Base-by-base conservation (phyloP, 2,797 vertebrate species). In the Bryconaethiops microstoma region DNA sequence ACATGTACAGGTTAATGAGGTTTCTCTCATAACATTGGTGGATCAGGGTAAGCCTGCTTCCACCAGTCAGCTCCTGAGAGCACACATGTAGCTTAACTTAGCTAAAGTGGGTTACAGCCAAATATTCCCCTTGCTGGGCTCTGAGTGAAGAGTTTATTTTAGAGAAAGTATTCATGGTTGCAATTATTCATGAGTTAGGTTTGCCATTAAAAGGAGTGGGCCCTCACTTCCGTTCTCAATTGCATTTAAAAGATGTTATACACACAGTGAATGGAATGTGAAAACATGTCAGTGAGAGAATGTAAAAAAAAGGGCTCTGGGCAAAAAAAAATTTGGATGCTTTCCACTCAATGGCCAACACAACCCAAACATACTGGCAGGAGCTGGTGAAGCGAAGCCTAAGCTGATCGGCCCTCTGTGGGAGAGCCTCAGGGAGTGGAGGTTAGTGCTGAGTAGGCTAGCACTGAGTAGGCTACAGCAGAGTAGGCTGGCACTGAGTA, bases 131-230 rank as follows among this genome's bases (percentile, higher is more conserved):
- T 74, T 21, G 10, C 57, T 64, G 14, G 21, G n/a, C 19, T 83
- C 48, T 64, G 48, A 80, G 55, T 74, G n/a, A 19, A 39, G 70
- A 16, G 35, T 39, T 72, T 71, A 52, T 48, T 62, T 40, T 48
- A 59, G 45, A 40, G 65, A 81, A 74, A 63, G 65, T 48, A 57
- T 76, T 76, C 23, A 17, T 42, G 57, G 48, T 67, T 59, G 72
- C 19, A 54, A 59, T 83, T 59, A 76, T 79, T 80, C 71, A 80
- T 67, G 40, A 69, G 55, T 29, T 54, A 70, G 39, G 42, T n/a
- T 39, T 60, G 23, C 62, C 72, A 64, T 68, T 82, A 67, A 74
- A 60, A 59, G 14, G 35, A 59, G 19, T 59, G 25, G 62, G 16
- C 19, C 62, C 68, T 60, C 9, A 59, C 59, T 40, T 21, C 9